Evolutionary conservation across 2,797 vertebrate species (phyloP), one percentile per base, ranked within the genome.

Genomic region (Prionace glauca): DNA sequence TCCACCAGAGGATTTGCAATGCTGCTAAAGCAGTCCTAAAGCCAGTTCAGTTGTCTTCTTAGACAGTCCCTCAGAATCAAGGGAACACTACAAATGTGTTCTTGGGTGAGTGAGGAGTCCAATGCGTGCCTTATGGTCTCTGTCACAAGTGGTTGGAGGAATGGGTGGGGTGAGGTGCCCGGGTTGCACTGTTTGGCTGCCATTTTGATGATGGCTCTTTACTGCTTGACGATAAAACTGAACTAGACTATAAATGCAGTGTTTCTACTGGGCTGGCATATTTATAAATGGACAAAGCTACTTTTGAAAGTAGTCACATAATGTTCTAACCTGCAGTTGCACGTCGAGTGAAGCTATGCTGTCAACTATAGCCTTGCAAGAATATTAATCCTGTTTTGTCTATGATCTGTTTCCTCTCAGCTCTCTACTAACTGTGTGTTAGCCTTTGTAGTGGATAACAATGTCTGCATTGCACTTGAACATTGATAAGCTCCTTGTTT

Each of bases 381-480:
- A 29, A 90, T n/a, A n/a, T 65, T 91, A 67, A 91, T 18, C 88
- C 88, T 81, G 18, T 16, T 74, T 72, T 94, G 65, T 94, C 20
- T 72, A 29, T 62, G 81, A 74, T 94, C 12, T 69, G 4, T 74
- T 94, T 72, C 50, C 26, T 77, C 71, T 77, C 69, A 60, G 69
- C 50, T 77, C 16, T 95, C 2, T 95, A 41, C 45, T 56, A 90
- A 91, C 62, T 62, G 18, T 9, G 32, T 56, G 45, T 77, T 56
- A 3, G 36, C 45, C 69, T 45, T 94, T 74, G 71, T 32, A 92
- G 69, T 77, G 71, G 29, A n/a, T 91, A 65, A 32, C 26, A 91
- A 16, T 77, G 50, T 36, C 74, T 97, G 86, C 96, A 96, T 98
- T 98, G 98, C 98, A 98, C 97, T 97, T 98, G 98, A 98, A 98